Conservation (phyloP, 2,113 vertebrate genomes). For the Cromileptes altivelis region DNA sequence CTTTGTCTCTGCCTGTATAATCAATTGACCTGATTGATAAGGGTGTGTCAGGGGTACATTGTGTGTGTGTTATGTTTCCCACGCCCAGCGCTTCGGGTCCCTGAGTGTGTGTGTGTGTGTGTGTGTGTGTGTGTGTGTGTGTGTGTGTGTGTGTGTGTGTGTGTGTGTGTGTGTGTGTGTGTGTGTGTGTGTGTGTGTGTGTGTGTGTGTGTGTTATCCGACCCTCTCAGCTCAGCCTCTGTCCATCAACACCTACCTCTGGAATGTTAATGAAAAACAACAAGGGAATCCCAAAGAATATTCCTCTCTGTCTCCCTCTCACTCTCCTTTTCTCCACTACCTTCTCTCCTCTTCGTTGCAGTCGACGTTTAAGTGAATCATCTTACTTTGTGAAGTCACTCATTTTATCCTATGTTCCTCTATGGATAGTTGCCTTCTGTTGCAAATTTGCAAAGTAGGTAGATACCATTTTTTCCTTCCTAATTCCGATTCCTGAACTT, state of each 20-base stretch:
- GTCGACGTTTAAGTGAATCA: background rate
- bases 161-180: slow-evolving; percentile 55
- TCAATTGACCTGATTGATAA: slow-evolving; percentile 84
- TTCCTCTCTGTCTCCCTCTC: slow-evolving; percentile 39
- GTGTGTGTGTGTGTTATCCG: slow-evolving; percentile 57
- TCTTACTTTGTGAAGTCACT: background rate
- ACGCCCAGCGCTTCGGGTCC: slow-evolving; percentile 59
- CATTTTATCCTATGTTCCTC: background rate
- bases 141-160: slow-evolving; percentile 40
- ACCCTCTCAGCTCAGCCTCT: slow-evolving; percentile 68
- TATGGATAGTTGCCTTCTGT: background rate
- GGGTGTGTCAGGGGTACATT: slow-evolving; percentile 79
- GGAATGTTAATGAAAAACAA: slow-evolving; percentile 84
- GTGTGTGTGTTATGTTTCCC: slow-evolving; percentile 79
- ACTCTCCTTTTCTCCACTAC: slow-evolving; percentile 28
- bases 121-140: slow-evolving; percentile 66
- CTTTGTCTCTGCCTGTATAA: slow-evolving; percentile 73
- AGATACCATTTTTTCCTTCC: no score
- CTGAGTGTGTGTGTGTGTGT: slow-evolving; percentile 43
- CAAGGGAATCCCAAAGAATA: slow-evolving; percentile 75
- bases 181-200: slow-evolving; percentile 54
- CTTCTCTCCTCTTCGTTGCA: background rate
- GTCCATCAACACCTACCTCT: slow-evolving; percentile 79
- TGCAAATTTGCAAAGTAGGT: background rate
- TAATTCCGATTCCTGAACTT: no score